Percentiles rank a stretch among this genome's conserved stretches.
Evolutionary conservation across 2,888 invertebrate species (phyloP).

Genomic region (Physocephala rufipes): DNA sequence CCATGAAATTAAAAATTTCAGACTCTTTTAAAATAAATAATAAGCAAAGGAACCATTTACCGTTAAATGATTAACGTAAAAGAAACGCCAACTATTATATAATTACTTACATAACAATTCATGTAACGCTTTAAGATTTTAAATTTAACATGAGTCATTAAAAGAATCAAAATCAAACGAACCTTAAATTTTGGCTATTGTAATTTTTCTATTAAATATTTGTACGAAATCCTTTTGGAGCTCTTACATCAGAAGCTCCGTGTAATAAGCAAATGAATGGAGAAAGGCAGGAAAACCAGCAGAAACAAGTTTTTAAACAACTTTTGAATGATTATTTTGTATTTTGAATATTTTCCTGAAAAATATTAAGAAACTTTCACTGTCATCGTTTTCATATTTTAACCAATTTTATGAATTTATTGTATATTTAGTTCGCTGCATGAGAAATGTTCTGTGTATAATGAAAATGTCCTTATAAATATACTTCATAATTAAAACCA

Average conservation of each 20-base stretch:
- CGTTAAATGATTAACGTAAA: too few species aligned
- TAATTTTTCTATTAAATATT: not conserved
- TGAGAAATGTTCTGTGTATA: too few species aligned
- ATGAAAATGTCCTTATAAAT: not conserved
- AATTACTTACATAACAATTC: too few species aligned
- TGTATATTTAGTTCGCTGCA: conserved; percentile 2
- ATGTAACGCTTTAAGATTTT: too few species aligned
- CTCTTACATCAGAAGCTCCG: not conserved
- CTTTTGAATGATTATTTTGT: conserved; percentile 6
- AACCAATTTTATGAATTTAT: conserved; percentile 15
- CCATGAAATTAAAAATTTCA: too few species aligned
- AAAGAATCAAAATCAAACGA: not conserved
- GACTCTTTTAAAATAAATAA: too few species aligned
- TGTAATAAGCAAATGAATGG: not conserved
- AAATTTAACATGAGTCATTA: too few species aligned
- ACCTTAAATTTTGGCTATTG: not conserved
- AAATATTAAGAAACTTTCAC: conserved; percentile 34
- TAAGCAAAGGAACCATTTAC: too few species aligned
- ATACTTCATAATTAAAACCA: not conserved
- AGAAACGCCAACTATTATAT: too few species aligned
- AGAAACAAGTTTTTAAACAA: conserved; percentile 28
- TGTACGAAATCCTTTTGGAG: conserved; percentile 5
- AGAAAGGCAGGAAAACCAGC: conserved; percentile 4
- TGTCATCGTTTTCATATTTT: conserved; percentile 14
- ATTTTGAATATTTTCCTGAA: conserved; percentile 28